Evolutionary conservation across 2,113 vertebrate species (phyloP).

Genomic region (Paraplagusia blochii): DNA sequence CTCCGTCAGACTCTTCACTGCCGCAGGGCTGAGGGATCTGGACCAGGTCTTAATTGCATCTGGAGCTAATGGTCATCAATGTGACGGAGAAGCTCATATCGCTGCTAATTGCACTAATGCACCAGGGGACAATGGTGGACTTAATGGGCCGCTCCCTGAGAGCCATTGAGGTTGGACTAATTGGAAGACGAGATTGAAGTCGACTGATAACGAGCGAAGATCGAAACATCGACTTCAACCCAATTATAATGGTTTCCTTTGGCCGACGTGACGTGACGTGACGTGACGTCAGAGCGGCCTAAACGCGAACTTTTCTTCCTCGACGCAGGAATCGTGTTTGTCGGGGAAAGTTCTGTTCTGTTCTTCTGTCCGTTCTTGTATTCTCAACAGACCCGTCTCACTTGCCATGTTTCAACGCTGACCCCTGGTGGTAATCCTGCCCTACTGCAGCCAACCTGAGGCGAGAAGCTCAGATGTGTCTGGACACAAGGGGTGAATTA

Average conservation of each 20-base stretch:
- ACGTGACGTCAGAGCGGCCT: too few relatives aligned
- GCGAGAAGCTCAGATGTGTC: too few relatives aligned
- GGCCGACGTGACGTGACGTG: too few relatives aligned
- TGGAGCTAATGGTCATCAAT: constrained; percentile 63
- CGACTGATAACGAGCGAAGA: constrained; percentile 23
- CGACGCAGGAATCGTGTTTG: too few relatives aligned
- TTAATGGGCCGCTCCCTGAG: constrained; percentile 48
- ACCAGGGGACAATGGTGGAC: constrained; percentile 67
- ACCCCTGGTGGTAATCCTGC: constrained; percentile 36
- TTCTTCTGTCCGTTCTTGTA: background rate
- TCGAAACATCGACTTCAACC: constrained; percentile 19
- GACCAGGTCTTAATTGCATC: constrained; percentile 66
- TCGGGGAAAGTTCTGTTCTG: background rate
- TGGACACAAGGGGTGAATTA: too few relatives aligned
- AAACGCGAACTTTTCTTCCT: too few relatives aligned
- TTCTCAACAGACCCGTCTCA: background rate
- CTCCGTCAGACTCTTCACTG: constrained; percentile 16
- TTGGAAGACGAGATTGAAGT: constrained; percentile 56
- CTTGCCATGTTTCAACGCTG: background rate
- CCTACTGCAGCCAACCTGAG: background rate
- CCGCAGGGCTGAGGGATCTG: constrained; percentile 36
- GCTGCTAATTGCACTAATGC: constrained; percentile 66
- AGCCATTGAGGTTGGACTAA: constrained; percentile 61
- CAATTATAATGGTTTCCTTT: too few relatives aligned
- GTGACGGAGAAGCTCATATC: constrained; percentile 65